Evolutionary conservation across 2,113 vertebrate species (phyloP).

Genomic region (Pyrgilauda ruficollis): DNA sequence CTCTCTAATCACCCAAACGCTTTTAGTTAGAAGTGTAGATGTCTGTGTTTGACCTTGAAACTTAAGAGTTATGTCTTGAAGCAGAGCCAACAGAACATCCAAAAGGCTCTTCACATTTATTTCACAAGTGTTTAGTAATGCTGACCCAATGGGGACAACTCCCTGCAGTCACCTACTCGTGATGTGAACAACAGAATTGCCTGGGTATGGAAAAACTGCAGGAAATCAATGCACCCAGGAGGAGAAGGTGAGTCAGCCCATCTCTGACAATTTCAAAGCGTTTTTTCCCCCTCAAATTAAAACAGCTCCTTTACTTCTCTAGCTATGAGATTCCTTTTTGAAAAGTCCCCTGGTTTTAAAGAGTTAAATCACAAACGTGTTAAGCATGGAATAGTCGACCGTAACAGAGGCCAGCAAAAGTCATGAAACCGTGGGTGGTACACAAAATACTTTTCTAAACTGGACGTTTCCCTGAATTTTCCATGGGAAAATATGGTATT

Average conservation of each 20-base stretch:
- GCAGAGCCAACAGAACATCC: not conserved
- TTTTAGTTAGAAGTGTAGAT: not conserved
- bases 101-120: not conserved
- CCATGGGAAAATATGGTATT: not conserved
- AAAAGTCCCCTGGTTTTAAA: not conserved
- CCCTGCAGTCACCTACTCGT: not conserved
- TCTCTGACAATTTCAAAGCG: not conserved
- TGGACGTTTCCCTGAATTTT: not conserved
- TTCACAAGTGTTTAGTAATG: not conserved
- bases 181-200: not conserved
- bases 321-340: accelerated
- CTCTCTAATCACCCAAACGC: not conserved
- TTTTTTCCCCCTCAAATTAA: not conserved
- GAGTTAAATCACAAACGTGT: not conserved
- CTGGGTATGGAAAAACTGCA: accelerated
- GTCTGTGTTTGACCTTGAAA: not conserved
- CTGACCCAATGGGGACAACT: not conserved
- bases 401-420: not conserved
- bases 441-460: not conserved
- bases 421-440: not conserved
- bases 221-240: not conserved
- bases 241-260: not conserved
- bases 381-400: accelerated
- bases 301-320: not conserved
- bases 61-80: not conserved